Conservation (phyloP, 1,140 invertebrate genomes). For the Anastrepha obliqua region DNA sequence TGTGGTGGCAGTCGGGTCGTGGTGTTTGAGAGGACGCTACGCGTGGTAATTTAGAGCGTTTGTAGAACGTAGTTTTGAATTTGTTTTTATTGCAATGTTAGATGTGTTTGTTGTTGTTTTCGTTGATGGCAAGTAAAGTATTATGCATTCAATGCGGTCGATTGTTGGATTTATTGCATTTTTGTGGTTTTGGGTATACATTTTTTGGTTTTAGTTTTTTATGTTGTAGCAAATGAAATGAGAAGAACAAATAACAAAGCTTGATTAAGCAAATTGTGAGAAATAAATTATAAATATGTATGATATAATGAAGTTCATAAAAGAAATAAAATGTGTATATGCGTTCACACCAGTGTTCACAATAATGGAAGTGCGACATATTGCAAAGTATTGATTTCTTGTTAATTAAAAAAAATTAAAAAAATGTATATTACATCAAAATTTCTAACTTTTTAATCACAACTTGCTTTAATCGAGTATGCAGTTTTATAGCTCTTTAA, state of each 20-base stretch:
- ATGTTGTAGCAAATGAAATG: conserved; percentile 46
- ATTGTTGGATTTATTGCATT: conserved; percentile 8
- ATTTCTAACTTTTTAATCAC: too few relatives aligned
- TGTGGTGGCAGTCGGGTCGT: conserved; percentile 82
- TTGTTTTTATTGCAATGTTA: conserved; percentile 43
- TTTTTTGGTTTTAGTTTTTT: not conserved
- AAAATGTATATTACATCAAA: too few relatives aligned
- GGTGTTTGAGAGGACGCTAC: conserved; percentile 64
- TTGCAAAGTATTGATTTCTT: too few relatives aligned
- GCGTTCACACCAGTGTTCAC: too few relatives aligned
- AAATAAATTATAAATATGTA: conserved; percentile 9
- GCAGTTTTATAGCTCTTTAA: too few relatives aligned
- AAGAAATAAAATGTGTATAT: too few relatives aligned
- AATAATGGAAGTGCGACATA: too few relatives aligned
- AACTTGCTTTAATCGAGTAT: too few relatives aligned
- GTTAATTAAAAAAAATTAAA: too few relatives aligned
- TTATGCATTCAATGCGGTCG: not conserved
- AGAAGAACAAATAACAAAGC: conserved; percentile 42
- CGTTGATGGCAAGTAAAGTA: conserved; percentile 51
- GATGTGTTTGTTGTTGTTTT: conserved; percentile 59
- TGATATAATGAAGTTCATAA: conserved; percentile 21
- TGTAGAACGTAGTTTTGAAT: conserved; percentile 42
- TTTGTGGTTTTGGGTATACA: conserved; percentile 11
- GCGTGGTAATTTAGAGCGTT: not conserved
- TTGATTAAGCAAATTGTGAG: conserved; percentile 49